Evolutionary conservation across 1,140 invertebrate genomes (phyloP).

Genomic region (Hydropsyche tenuis): DNA sequence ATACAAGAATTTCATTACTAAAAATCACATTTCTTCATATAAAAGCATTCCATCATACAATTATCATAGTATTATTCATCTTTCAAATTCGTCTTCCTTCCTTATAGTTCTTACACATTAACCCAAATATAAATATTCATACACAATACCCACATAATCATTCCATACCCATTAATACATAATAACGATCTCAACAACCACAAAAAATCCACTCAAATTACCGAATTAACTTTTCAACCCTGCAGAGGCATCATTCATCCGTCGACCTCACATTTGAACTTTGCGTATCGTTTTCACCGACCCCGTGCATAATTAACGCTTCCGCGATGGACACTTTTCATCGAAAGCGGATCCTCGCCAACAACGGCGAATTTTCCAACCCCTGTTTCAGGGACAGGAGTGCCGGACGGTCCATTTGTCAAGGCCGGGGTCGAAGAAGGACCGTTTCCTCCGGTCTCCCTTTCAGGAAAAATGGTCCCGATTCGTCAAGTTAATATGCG

Average conservation of each 20-base stretch:
- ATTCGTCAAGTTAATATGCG: constrained; percentile 49
- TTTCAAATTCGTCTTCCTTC: too few relatives aligned
- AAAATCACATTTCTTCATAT: too few relatives aligned
- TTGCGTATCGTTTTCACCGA: constrained; percentile 20
- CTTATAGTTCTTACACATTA: too few relatives aligned
- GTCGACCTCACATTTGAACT: constrained; percentile 12
- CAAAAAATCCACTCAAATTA: too few relatives aligned
- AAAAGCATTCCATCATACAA: too few relatives aligned
- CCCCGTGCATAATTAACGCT: constrained; percentile 19
- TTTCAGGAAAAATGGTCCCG: constrained; percentile 43
- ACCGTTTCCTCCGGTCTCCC: constrained; percentile 2
- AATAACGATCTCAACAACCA: not conserved
- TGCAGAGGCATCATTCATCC: too few relatives aligned
- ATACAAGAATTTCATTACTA: too few relatives aligned
- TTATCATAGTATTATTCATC: too few relatives aligned
- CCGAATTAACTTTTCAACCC: too few relatives aligned
- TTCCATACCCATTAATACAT: too few relatives aligned
- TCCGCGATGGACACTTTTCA: constrained; percentile 1
- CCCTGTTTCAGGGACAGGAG: not conserved
- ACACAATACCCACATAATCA: too few relatives aligned
- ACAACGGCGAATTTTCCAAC: not conserved
- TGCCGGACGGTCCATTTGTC: constrained; percentile 42
- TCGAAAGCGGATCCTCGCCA: constrained; percentile 6
- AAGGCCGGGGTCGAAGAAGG: constrained; percentile 5
- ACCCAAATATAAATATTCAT: too few relatives aligned